Conservation (phyloP, 2,797 vertebrate species). For the Enteromius argenteus region DNA sequence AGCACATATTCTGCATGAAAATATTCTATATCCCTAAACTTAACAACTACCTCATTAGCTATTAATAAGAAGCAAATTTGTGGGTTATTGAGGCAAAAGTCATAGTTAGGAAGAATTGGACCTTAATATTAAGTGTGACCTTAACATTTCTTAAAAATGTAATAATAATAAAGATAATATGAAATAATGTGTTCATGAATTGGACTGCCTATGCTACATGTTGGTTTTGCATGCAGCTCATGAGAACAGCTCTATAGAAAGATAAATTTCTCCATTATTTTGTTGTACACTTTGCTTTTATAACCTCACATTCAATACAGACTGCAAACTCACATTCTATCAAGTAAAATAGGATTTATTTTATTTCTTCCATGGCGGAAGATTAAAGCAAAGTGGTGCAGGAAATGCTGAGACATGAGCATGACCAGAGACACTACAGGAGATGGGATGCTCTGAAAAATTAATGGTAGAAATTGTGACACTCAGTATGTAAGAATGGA, state of each 20-base stretch:
- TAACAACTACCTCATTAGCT: too few species aligned
- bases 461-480: not conserved
- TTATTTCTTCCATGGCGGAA: not conserved
- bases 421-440: conserved; percentile 4
- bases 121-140: too few species aligned
- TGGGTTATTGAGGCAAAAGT: too few species aligned
- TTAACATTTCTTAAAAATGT: too few species aligned
- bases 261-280: not conserved
- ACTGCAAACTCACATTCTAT: conserved; percentile 5
- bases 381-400: conserved; percentile 18
- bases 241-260: not conserved
- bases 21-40: too few species aligned
- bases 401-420: conserved; percentile 21
- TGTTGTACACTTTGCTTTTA: not conserved
- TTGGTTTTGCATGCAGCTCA: not conserved
- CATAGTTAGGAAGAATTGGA: too few species aligned
- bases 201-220: too few species aligned
- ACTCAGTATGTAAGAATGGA: not conserved
- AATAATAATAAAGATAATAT: too few species aligned
- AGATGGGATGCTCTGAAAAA: not conserved
- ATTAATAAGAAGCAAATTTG: too few species aligned
- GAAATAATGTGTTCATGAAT: not conserved
- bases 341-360: conserved; percentile 4
- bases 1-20: too few species aligned
- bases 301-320: conserved; percentile 4